Percentiles rank a stretch among this genome's conserved stretches.
Conservation (phyloP, 1,140 invertebrate species). For the Tetragnatha versicolor region DNA sequence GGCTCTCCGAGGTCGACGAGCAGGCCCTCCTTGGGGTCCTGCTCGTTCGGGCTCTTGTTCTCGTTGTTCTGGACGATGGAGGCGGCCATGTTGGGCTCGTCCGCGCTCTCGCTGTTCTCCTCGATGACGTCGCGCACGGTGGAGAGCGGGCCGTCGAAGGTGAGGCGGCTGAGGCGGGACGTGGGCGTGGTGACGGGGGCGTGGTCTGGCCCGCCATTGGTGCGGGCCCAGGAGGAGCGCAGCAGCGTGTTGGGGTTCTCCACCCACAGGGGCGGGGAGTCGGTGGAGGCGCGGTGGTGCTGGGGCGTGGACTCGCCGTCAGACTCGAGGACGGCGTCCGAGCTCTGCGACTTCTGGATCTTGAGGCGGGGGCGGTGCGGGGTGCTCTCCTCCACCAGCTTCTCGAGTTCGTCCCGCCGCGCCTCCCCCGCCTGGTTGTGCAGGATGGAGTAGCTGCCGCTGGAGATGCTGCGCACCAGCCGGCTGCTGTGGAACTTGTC, state of each 20-base stretch:
- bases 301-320: slow-evolving; percentile 56
- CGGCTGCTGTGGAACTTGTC: slow-evolving; percentile 56
- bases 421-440: slow-evolving; percentile 45
- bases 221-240: slow-evolving; percentile 1
- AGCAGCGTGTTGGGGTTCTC: slow-evolving; percentile 38
- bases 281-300: background rate
- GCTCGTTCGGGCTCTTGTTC: slow-evolving; percentile 7
- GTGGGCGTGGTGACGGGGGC: slow-evolving; percentile 9
- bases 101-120: slow-evolving; percentile 51
- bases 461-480: slow-evolving; percentile 58
- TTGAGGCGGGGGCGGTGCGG: slow-evolving; percentile 46
- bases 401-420: slow-evolving; percentile 57
- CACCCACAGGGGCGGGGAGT: slow-evolving; percentile 42
- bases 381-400: slow-evolving; percentile 53
- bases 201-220: background rate
- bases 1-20: slow-evolving; percentile 33
- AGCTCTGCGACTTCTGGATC: slow-evolving; percentile 58
- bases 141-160: slow-evolving; percentile 40
- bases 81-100: slow-evolving; percentile 31
- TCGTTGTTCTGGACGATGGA: slow-evolving; percentile 19
- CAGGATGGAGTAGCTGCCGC: slow-evolving; percentile 58
- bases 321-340: slow-evolving; percentile 59
- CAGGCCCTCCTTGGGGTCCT: background rate
- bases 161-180: slow-evolving; percentile 1
- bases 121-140: slow-evolving; percentile 52